Percentiles rank a stretch among this genome's conserved stretches.
Conservation (phyloP, 1,140 invertebrate genomes). For the Drosophila serrata region DNA sequence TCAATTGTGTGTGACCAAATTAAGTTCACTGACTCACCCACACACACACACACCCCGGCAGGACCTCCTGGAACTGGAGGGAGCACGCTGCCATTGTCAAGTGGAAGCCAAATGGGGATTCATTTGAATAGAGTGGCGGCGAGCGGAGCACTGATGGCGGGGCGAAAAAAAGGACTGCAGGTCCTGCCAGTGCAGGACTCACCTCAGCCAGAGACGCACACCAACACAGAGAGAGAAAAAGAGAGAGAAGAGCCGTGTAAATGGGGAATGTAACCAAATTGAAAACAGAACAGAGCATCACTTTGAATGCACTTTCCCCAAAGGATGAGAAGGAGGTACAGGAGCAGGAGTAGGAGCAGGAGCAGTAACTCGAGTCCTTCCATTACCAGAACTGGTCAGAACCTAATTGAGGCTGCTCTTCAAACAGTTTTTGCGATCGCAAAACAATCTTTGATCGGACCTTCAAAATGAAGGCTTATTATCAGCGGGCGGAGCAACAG, state of each 20-base stretch:
- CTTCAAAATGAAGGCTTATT: background rate
- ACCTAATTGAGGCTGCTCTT: conserved; percentile 32
- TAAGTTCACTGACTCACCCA: conserved; percentile 75
- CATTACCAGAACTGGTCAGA: conserved; percentile 8
- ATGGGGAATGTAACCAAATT: conserved; percentile 70
- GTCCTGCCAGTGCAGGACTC: conserved; percentile 10
- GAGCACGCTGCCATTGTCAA: conserved; percentile 69
- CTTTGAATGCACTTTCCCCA: conserved; percentile 51
- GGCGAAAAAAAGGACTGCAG: conserved; percentile 30
- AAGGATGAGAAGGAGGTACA: background rate
- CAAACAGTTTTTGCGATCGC: conserved; percentile 32
- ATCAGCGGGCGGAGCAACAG: background rate
- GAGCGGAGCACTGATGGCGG: conserved; percentile 11
- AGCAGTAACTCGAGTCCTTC: background rate
- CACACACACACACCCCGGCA: background rate
- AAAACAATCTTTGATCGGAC: conserved; percentile 1
- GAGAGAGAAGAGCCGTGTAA: conserved; percentile 19
- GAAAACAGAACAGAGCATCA: conserved; percentile 63
- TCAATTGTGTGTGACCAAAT: conserved; percentile 83
- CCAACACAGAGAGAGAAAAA: no score
- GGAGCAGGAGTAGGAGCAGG: background rate
- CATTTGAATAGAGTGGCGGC: conserved; percentile 75
- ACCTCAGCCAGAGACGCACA: background rate
- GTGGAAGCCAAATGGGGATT: conserved; percentile 78
- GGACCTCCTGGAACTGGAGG: background rate